A percentile compares a stretch with the other conserved stretches of the same genome.
Evolutionary conservation across 2,888 invertebrate genomes (phyloP).

Genomic region (Cephalotes varians): DNA sequence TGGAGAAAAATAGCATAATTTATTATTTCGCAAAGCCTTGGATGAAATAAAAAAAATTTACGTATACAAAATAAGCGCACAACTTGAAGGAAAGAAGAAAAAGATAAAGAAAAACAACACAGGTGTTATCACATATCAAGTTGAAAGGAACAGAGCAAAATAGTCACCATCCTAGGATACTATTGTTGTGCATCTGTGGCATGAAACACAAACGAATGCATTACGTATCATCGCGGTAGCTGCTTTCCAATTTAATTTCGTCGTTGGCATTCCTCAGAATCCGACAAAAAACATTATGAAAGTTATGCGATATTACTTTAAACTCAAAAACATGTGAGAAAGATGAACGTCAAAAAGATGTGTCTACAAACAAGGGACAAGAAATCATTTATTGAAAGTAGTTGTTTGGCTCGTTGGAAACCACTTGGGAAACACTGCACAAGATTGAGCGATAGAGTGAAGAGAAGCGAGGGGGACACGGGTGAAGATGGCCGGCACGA

Average conservation of each 20-base stretch:
- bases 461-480: neutral
- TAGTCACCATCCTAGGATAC: neutral
- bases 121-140: no score
- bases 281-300: neutral
- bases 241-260: neutral
- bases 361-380: neutral
- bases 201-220: neutral
- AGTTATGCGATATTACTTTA: neutral
- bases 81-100: constrained; percentile 1
- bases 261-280: no score
- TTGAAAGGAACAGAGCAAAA: neutral
- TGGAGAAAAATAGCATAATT: neutral
- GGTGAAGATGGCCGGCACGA: constrained; percentile 14
- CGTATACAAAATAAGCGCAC: neutral
- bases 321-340: neutral
- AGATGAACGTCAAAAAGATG: no score
- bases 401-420: neutral
- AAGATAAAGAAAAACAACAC: neutral
- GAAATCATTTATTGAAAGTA: neutral
- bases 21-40: neutral
- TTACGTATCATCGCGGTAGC: neutral
- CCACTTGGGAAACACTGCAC: neutral
- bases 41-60: neutral
- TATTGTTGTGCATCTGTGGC: neutral
- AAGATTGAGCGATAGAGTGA: neutral